Evolutionary conservation across 1,140 invertebrate genomes (phyloP), one percentile per base, ranked within the genome.

Genomic region (Drosophila rhopaloa): DNA sequence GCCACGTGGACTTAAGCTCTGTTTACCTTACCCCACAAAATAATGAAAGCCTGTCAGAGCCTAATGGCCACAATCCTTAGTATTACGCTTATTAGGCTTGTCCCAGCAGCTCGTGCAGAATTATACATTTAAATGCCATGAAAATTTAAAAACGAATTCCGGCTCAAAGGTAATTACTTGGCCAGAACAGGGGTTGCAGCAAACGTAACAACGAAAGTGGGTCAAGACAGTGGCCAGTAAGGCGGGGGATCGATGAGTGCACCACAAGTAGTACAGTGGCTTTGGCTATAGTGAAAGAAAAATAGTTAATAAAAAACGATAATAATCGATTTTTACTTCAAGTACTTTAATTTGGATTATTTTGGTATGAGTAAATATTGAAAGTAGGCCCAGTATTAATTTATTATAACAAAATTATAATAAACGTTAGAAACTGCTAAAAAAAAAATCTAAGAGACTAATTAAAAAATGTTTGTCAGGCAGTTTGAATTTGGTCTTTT

Each of bases 181-280:
- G 75, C 46, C 50, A 79, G 35, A 48, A 29, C 40, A 40, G 37
- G 47, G 55, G 58, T 5, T 16, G n/a, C n/a, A n/a, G 40, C 24
- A 67, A 68, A 44, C 65, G 65, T 48, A 41, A 19, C 43, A 7
- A 16, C n/a, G 24, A 65, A 83, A 83, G 53, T 83, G 77, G 81
- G 81, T 84, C 81, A 83, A 83, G 81, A 76, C 61, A 50, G 51
- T 48, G 65, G 54, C 35, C 41, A 66, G 53, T 62, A 68, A 68
- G 58, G 47, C 46, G 40, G 41, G 43, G 72, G 71, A 84, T 83
- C 81, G 81, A 83, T 84, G 76, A 67, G 14, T 53, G 54, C 40
- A 59, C 44, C 57, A 67, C 72, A 53, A 75, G 70, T 68, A 59
- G 50, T 40, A 57, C 79, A 82, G 74, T 63, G 58, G 74, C 24